Evolutionary conservation across 2,888 invertebrate genomes (phyloP).

Genomic region (Tenthredo notha): DNA sequence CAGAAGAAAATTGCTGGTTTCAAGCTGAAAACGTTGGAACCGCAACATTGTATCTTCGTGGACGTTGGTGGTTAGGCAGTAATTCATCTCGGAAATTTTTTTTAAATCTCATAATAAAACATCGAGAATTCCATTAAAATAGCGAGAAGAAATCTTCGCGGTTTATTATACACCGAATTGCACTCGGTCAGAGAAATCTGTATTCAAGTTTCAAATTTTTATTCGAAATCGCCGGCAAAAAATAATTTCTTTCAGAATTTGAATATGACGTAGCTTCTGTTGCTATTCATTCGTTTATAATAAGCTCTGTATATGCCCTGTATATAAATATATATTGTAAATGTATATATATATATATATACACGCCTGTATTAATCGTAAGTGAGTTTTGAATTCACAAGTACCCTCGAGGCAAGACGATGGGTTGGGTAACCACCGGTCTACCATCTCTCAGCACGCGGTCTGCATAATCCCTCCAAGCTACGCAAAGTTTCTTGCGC

Average conservation of each 20-base stretch:
- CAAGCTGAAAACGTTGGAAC: slow-evolving; percentile 31
- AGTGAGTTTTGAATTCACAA: slow-evolving; percentile 67
- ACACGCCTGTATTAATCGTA: slow-evolving; percentile 37
- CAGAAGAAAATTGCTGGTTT: slow-evolving; percentile 24
- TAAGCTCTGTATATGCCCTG: background rate
- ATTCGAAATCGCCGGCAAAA: background rate
- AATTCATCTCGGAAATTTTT: slow-evolving; percentile 10
- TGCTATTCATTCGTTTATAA: slow-evolving; percentile 8
- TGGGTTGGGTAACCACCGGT: slow-evolving; percentile 69
- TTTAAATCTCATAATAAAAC: background rate
- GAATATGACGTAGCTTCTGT: background rate
- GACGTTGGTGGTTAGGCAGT: slow-evolving; percentile 23
- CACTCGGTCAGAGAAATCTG: background rate
- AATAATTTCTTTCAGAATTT: background rate
- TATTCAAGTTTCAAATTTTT: background rate
- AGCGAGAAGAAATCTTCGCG: background rate
- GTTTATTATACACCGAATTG: background rate
- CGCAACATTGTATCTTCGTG: slow-evolving; percentile 39
- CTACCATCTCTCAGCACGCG: slow-evolving; percentile 63
- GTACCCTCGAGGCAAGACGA: slow-evolving; percentile 61
- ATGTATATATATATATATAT: too few relatives aligned
- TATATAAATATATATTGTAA: too few relatives aligned
- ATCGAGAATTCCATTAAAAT: slow-evolving; percentile 34
- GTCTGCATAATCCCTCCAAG: slow-evolving; percentile 68
- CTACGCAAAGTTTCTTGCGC: slow-evolving; percentile 58